A percentile compares a stretch with the other conserved stretches of the same genome.
Conservation (phyloP, 2,888 invertebrate genomes). For the Drosophila falleni region DNA sequence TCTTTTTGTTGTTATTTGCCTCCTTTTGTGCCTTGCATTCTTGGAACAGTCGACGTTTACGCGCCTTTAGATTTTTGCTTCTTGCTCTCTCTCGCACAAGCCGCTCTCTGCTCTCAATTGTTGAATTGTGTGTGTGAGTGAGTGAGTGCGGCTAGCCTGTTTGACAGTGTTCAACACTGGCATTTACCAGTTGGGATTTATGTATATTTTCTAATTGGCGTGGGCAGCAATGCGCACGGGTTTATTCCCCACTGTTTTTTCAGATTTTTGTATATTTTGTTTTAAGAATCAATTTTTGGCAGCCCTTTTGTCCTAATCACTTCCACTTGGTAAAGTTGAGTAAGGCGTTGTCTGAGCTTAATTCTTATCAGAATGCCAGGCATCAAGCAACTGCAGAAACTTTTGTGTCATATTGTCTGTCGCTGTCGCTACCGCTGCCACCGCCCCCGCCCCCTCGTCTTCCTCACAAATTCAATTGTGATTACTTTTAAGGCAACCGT, state of each 20-base stretch:
- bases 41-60: slow-evolving; percentile 68
- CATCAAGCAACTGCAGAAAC: slow-evolving; percentile 37
- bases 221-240: slow-evolving; percentile 61
- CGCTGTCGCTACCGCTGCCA: slow-evolving; percentile 11
- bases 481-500: slow-evolving; percentile 64
- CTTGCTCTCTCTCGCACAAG: slow-evolving; percentile 62
- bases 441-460: background rate
- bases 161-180: slow-evolving; percentile 59
- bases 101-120: slow-evolving; percentile 73
- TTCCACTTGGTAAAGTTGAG: slow-evolving; percentile 60
- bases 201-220: slow-evolving; percentile 76
- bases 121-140: slow-evolving; percentile 38
- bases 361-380: slow-evolving; percentile 51
- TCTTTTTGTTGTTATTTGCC: slow-evolving; percentile 75
- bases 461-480: slow-evolving; percentile 65
- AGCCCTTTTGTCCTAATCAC: slow-evolving; percentile 62
- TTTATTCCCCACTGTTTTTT: slow-evolving; percentile 12
- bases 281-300: slow-evolving; percentile 57
- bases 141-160: slow-evolving; percentile 31
- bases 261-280: slow-evolving; percentile 13
- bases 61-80: slow-evolving; percentile 64
- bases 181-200: slow-evolving; percentile 56
- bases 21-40: slow-evolving; percentile 78
- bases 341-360: slow-evolving; percentile 50
- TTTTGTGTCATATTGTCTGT: slow-evolving; percentile 27